phyloP scores from a whole-genome alignment of 2,888 invertebrate species.

The Perizoma affinitatum region DNA sequence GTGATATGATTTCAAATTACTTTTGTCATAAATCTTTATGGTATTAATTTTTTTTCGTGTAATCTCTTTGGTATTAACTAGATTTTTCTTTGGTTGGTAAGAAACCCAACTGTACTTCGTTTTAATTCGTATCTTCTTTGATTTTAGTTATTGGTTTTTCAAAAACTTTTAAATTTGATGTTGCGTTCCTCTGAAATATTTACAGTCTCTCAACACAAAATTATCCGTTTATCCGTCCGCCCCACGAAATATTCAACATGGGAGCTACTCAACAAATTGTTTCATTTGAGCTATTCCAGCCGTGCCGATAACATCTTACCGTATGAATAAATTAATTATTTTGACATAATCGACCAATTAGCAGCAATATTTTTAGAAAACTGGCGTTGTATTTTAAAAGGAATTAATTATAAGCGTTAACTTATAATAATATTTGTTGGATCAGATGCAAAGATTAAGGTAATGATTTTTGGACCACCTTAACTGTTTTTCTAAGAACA shows the following conservation, averaged over 20 bases:
- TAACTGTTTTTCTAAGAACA: too few relatives aligned
- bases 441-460: slow-evolving; percentile 17
- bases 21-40: background rate
- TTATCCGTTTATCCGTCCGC: slow-evolving; percentile 69
- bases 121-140: too few relatives aligned
- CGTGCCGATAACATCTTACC: slow-evolving; percentile 62
- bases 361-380: slow-evolving; percentile 47
- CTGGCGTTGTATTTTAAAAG: slow-evolving; percentile 38
- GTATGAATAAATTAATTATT: slow-evolving; percentile 70
- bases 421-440: slow-evolving; percentile 26
- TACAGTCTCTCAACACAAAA: slow-evolving; percentile 42
- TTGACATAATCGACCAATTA: slow-evolving; percentile 67
- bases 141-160: too few relatives aligned
- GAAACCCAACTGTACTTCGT: too few relatives aligned
- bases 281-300: slow-evolving; percentile 64
- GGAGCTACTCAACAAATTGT: slow-evolving; percentile 70
- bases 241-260: slow-evolving; percentile 46
- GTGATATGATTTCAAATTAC: too few relatives aligned
- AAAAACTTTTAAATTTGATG: too few relatives aligned
- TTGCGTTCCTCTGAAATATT: too few relatives aligned
- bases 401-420: slow-evolving; percentile 33
- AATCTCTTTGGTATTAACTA: too few relatives aligned
- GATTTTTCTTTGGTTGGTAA: too few relatives aligned
- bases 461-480: slow-evolving; percentile 16
- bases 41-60: background rate